Evolutionary conservation across 2,113 vertebrate species (phyloP).

Genomic region (Perccottus glenii): DNA sequence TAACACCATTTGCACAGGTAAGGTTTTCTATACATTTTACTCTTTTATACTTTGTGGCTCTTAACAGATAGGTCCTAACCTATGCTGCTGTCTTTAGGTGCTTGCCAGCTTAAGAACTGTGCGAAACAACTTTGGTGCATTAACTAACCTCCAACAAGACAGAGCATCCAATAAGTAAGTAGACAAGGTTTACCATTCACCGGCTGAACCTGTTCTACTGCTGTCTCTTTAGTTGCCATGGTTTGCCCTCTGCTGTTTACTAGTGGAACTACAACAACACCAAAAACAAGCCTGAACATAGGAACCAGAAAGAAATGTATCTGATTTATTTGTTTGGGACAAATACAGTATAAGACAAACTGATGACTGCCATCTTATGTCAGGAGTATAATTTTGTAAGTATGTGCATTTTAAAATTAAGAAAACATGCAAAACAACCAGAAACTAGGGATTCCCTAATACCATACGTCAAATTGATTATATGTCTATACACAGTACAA

Average conservation of each 20-base stretch:
- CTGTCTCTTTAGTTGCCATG: constrained; percentile 6
- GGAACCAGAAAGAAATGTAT: no score
- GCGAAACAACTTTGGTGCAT: constrained; percentile 97
- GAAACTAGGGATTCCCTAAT: no score
- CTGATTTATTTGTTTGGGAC: no score
- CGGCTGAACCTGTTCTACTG: not conserved
- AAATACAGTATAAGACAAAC: no score
- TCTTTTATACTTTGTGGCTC: not conserved
- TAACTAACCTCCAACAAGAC: constrained; percentile 97
- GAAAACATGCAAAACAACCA: no score
- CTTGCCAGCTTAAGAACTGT: constrained; percentile 97
- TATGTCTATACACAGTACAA: no score
- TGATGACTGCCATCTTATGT: no score
- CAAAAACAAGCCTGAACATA: not conserved
- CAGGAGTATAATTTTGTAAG: no score
- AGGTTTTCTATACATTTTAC: constrained; percentile 36
- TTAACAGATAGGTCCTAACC: not conserved
- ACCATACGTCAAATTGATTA: no score
- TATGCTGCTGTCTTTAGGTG: constrained; percentile 79
- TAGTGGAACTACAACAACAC: constrained; percentile 54
- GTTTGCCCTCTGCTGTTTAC: constrained; percentile 58
- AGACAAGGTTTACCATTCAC: not conserved
- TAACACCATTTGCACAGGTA: constrained; percentile 99
- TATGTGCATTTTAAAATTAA: no score
- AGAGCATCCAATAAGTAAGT: constrained; percentile 94